Evolutionary conservation across 1,140 invertebrate genomes (phyloP).

Genomic region (Tetragnatha versicolor): DNA sequence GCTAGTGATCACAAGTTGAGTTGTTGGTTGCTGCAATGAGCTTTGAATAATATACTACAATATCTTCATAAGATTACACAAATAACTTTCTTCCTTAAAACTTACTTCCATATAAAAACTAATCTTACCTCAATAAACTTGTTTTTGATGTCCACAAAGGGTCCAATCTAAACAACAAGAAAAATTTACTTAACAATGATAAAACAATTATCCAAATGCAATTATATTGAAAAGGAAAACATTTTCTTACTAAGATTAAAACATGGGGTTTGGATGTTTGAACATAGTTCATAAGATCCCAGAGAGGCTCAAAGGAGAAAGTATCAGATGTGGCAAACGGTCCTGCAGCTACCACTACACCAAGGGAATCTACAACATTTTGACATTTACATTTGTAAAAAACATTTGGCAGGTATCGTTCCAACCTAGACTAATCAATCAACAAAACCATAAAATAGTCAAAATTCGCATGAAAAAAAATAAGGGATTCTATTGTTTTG

Average conservation of each 20-base stretch:
- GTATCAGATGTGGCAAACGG: slow-evolving; percentile 82
- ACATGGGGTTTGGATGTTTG: slow-evolving; percentile 77
- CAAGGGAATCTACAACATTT: slow-evolving; percentile 67
- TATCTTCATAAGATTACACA: neutral
- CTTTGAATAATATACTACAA: neutral
- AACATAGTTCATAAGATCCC: slow-evolving; percentile 77
- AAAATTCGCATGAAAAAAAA: too few species aligned
- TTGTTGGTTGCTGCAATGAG: neutral
- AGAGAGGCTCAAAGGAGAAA: slow-evolving; percentile 79
- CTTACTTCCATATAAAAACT: neutral
- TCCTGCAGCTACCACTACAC: slow-evolving; percentile 79
- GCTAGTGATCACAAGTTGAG: neutral
- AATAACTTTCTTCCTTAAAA: neutral
- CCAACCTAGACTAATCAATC: too few species aligned
- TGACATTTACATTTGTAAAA: too few species aligned
- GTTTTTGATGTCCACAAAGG: slow-evolving; percentile 76
- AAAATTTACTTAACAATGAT: slow-evolving; percentile 1
- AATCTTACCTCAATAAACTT: slow-evolving; percentile 33
- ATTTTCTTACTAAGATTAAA: slow-evolving; percentile 33
- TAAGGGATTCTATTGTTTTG: too few species aligned
- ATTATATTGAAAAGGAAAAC: neutral
- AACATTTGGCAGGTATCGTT: too few species aligned
- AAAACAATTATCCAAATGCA: neutral
- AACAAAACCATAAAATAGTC: too few species aligned
- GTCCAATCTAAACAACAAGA: slow-evolving; percentile 71